phyloP scores from a whole-genome alignment of 2,113 vertebrate species.

The Holacanthus passer region DNA sequence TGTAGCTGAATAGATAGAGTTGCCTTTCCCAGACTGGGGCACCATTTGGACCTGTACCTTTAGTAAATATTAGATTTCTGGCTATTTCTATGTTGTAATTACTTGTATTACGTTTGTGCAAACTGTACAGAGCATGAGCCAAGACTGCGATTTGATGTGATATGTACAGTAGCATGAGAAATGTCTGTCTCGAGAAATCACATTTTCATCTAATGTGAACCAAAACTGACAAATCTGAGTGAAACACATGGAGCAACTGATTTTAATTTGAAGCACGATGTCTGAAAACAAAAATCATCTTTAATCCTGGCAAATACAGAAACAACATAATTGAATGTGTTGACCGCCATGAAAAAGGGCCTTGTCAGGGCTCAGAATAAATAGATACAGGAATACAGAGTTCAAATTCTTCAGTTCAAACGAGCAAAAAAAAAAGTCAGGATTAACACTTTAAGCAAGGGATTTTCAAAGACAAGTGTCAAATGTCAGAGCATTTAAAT shows the following conservation, averaged over 20 bases:
- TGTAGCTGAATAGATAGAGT: slow-evolving; percentile 19
- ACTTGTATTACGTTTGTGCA: background rate
- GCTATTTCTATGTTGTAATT: slow-evolving; percentile 9
- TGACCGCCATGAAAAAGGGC: background rate
- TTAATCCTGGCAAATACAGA: background rate
- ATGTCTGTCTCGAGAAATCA: background rate
- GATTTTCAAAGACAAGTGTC: slow-evolving; percentile 36
- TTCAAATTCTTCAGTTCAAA: background rate
- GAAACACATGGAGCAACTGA: background rate
- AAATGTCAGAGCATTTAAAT: slow-evolving; percentile 37
- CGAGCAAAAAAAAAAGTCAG: background rate
- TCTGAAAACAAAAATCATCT: too few relatives aligned
- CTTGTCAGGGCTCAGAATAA: background rate
- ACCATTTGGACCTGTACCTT: slow-evolving; percentile 11
- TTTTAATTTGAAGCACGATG: background rate
- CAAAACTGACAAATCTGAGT: background rate
- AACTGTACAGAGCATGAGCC: background rate
- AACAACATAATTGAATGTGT: slow-evolving; percentile 7
- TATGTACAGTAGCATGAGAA: background rate
- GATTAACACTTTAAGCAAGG: slow-evolving; percentile 38
- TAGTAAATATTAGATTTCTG: slow-evolving; percentile 7
- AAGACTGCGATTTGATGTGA: background rate
- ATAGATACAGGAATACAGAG: background rate
- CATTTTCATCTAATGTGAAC: background rate
- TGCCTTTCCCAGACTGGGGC: background rate